Conservation (phyloP, 2,888 invertebrate species). For the Perizoma affinitatum region DNA sequence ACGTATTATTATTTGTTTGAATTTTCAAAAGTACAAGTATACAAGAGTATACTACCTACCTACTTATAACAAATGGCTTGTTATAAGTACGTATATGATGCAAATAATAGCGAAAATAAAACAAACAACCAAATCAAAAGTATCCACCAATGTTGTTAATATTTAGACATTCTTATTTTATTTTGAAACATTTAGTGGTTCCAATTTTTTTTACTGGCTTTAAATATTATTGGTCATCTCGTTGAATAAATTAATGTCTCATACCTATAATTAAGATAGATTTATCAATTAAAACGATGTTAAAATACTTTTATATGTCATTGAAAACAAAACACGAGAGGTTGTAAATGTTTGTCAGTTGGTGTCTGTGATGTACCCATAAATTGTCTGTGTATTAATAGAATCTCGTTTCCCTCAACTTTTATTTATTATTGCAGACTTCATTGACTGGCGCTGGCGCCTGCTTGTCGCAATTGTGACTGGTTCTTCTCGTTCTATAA, state of each 20-base stretch:
- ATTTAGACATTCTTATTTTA: conserved; percentile 12
- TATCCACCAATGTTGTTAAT: neutral
- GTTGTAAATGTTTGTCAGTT: conserved; percentile 46
- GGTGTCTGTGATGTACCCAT: conserved; percentile 42
- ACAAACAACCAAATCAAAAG: neutral
- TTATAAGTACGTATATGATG: neutral
- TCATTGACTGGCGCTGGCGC: conserved; percentile 77
- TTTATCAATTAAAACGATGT: conserved; percentile 45
- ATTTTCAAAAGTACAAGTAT: too few species aligned
- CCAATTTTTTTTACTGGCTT: conserved; percentile 20
- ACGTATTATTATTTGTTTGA: too few species aligned
- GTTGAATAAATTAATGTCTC: conserved; percentile 40
- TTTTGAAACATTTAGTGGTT: conserved; percentile 8
- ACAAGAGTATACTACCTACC: too few species aligned
- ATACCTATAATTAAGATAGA: conserved; percentile 42
- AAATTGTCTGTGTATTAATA: conserved; percentile 60
- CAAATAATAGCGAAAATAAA: neutral
- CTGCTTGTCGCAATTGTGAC: conserved; percentile 78
- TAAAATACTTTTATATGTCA: conserved; percentile 44
- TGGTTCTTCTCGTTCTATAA: conserved; percentile 79
- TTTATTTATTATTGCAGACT: conserved; percentile 76
- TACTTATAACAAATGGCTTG: too few species aligned
- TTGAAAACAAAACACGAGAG: conserved; percentile 47
- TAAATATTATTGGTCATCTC: conserved; percentile 36
- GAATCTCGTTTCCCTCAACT: conserved; percentile 67